These are phyloP conservation scores for Falco columbarius DNA, from an alignment of 2,797 vertebrate species.

Conservation along the genomic window DNA sequence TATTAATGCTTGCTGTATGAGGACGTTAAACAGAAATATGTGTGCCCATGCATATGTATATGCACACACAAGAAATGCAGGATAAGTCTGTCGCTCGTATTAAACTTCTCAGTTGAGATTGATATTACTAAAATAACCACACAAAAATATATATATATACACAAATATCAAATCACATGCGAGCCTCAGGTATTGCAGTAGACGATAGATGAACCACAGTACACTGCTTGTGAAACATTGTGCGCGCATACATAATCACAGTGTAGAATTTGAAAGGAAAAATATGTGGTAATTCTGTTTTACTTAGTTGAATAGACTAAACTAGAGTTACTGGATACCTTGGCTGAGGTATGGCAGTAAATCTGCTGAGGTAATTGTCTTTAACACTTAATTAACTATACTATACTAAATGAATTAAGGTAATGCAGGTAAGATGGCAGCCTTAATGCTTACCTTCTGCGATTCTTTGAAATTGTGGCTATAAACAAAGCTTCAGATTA, in stretches of 20 bases:
- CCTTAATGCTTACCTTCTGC: not conserved
- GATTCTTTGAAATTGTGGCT: not conserved
- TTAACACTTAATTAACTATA: not conserved
- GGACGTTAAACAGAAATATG: not conserved
- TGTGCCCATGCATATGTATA: not conserved
- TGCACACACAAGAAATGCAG: not conserved
- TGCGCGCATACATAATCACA: accelerated
- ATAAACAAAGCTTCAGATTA: not conserved
- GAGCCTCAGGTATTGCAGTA: not conserved
- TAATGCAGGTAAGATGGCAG: not conserved
- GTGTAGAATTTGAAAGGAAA: not conserved
- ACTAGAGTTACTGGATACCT: not conserved
- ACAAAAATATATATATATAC: not conserved
- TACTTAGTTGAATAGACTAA: not conserved
- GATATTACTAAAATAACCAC: not conserved
- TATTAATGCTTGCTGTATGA: not conserved
- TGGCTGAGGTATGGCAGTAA: not conserved
- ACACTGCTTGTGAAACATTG: not conserved
- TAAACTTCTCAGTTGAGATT: not conserved
- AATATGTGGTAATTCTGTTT: not conserved
- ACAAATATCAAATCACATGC: not conserved
- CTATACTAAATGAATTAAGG: not conserved
- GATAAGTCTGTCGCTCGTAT: not conserved
- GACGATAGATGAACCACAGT: not conserved
- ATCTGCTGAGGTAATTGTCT: not conserved